These are phyloP conservation scores for Halcyon smyrnensis DNA, from an alignment of 2,797 vertebrate species.

Conservation along the genomic window DNA sequence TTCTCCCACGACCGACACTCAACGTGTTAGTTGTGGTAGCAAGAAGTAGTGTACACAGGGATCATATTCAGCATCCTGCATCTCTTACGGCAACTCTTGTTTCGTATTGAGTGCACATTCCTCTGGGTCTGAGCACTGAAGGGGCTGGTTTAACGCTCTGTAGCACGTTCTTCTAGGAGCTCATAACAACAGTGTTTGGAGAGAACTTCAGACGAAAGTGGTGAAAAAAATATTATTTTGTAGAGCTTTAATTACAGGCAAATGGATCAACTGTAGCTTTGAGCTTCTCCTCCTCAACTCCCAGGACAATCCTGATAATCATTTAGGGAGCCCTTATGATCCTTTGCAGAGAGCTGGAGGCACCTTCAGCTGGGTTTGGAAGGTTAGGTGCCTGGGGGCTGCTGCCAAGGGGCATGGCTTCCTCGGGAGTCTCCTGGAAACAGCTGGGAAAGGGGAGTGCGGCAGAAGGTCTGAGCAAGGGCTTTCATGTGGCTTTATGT, in stretches of 20 bases:
- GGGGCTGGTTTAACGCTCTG: not conserved
- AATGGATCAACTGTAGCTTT: not conserved
- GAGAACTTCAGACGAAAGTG: not conserved
- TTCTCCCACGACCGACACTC: not conserved
- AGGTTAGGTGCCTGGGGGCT: not conserved
- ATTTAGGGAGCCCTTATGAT: not conserved
- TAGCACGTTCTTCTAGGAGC: not conserved
- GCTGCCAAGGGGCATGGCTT: not conserved
- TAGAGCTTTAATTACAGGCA: not conserved
- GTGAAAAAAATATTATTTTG: not conserved
- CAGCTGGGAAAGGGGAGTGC: not conserved
- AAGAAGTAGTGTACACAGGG: not conserved
- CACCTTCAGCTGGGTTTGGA: not conserved
- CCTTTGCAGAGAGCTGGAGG: not conserved
- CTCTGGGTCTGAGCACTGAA: not conserved
- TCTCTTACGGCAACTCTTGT: not conserved
- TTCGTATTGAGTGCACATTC: not conserved
- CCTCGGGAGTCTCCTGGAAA: not conserved
- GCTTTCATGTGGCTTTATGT: not conserved
- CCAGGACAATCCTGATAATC: not conserved
- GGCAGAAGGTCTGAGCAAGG: not conserved
- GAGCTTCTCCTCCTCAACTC: not conserved
- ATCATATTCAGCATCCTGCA: not conserved
- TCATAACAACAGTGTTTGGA: not conserved
- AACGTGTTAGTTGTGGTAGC: fast-evolving